A percentile compares a stretch with the other conserved stretches of the same genome.
These are phyloP conservation scores for Platyrinchus mystaceus DNA, from an alignment of 2,797 vertebrate genomes.

Conservation along the genomic window DNA sequence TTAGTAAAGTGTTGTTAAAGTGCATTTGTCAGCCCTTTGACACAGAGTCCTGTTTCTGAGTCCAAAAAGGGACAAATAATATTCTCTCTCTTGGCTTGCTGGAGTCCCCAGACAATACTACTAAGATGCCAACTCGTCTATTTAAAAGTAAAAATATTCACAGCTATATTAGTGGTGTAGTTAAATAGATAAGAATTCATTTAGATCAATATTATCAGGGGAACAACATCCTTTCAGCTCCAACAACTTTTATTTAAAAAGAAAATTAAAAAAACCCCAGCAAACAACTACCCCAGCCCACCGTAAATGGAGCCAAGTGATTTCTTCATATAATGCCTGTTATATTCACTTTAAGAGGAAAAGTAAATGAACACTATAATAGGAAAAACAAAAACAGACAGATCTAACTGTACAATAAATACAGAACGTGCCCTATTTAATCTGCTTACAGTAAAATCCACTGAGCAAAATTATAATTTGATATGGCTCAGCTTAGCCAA, in stretches of 20 bases:
- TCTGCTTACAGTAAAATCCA: constrained; percentile 78
- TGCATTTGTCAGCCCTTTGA: not conserved
- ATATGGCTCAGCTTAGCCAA: constrained; percentile 75
- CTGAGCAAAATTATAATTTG: constrained; percentile 80
- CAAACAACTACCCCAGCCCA: not conserved
- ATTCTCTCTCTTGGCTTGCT: not conserved
- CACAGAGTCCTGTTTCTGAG: not conserved
- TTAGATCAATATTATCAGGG: constrained; percentile 24
- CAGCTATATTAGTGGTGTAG: not conserved
- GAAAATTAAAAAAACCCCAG: not conserved
- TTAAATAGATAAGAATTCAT: constrained; percentile 40
- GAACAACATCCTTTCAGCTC: constrained; percentile 29
- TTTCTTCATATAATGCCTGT: constrained; percentile 15
- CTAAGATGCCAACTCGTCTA: not conserved
- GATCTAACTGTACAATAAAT: constrained; percentile 60
- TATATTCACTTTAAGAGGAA: constrained; percentile 50
- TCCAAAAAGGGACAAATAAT: not conserved
- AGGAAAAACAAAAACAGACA: constrained; percentile 58
- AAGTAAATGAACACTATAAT: constrained; percentile 61
- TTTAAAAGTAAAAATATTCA: constrained; percentile 34
- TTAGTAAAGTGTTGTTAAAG: not conserved
- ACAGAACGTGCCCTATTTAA: constrained; percentile 71
- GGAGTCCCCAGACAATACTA: not conserved
- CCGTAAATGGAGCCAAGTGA: not conserved
- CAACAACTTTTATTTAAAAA: constrained; percentile 1